Conservation (phyloP, 2,888 invertebrate genomes). For the Acleris sparsana region DNA sequence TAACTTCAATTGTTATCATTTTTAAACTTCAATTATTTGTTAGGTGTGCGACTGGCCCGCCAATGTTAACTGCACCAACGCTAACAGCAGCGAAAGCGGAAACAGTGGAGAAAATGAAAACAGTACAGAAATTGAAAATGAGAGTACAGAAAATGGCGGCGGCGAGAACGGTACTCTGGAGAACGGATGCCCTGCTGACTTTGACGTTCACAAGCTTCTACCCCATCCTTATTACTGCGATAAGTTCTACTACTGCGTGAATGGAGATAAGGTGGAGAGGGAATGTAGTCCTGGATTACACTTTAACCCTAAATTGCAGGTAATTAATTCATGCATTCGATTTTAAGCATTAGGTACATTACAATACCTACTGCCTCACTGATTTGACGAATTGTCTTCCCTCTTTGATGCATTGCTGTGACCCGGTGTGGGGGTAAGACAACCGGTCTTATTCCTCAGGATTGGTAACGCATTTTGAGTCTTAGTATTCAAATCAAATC, state of each 20-base stretch:
- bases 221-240: slow-evolving; percentile 56
- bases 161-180: slow-evolving; percentile 37
- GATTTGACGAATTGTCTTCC: too few species aligned
- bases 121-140: slow-evolving; percentile 22
- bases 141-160: slow-evolving; percentile 20
- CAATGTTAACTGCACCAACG: slow-evolving; percentile 39
- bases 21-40: too few species aligned
- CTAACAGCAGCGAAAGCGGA: slow-evolving; percentile 12
- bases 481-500: too few species aligned
- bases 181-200: slow-evolving; percentile 56
- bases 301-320: slow-evolving; percentile 58
- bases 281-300: slow-evolving; percentile 49
- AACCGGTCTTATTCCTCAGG: too few species aligned
- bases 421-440: too few species aligned
- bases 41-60: slow-evolving; percentile 48
- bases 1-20: too few species aligned
- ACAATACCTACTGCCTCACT: too few species aligned
- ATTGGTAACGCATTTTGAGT: too few species aligned
- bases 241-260: slow-evolving; percentile 57
- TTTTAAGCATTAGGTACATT: too few species aligned
- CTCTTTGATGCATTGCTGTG: too few species aligned
- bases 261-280: slow-evolving; percentile 48
- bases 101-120: slow-evolving; percentile 21
- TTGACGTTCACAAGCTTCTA: slow-evolving; percentile 47
- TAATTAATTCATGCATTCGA: too few species aligned